Percentiles rank a stretch among this genome's conserved stretches.
These are phyloP conservation scores for Coremacera marginata DNA, from an alignment of 2,888 invertebrate genomes.

Conservation along the genomic window DNA sequence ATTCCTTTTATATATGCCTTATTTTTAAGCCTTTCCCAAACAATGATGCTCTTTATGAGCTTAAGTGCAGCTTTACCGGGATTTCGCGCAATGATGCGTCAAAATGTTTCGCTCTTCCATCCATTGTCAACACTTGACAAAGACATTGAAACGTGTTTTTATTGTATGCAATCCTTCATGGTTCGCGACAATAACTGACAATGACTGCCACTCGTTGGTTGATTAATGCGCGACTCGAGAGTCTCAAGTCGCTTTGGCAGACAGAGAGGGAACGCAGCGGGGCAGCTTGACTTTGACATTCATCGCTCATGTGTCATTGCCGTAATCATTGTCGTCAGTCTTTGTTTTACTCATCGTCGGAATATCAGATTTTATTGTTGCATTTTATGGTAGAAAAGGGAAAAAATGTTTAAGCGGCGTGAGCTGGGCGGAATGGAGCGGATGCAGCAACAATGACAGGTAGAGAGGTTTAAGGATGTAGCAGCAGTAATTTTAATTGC, in stretches of 20 bases:
- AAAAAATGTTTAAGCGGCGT: not conserved
- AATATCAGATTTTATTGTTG: not conserved
- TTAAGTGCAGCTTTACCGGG: not conserved
- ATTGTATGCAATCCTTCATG: conserved; percentile 21
- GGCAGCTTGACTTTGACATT: conserved; percentile 37
- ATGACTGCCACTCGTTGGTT: conserved; percentile 22
- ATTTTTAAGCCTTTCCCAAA: not conserved
- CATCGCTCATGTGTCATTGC: conserved; percentile 35
- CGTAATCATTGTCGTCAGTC: conserved; percentile 12
- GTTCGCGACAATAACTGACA: conserved; percentile 19
- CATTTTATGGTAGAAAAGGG: not conserved
- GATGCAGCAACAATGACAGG: not conserved
- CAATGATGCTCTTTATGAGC: not conserved
- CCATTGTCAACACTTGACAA: conserved; percentile 29
- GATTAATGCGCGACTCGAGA: conserved; percentile 20
- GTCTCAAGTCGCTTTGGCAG: not conserved
- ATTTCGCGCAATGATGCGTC: conserved; percentile 18
- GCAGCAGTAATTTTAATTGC: conserved; percentile 16
- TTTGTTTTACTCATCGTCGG: not conserved
- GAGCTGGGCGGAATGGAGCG: not conserved
- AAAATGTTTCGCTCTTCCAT: not conserved
- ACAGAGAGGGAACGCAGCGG: not conserved
- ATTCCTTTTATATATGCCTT: not conserved
- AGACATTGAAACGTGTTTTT: conserved; percentile 31
- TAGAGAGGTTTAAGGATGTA: not conserved